Evolutionary conservation across 2,113 vertebrate genomes (phyloP).

Genomic region (Psammodynastes pulverulentus): DNA sequence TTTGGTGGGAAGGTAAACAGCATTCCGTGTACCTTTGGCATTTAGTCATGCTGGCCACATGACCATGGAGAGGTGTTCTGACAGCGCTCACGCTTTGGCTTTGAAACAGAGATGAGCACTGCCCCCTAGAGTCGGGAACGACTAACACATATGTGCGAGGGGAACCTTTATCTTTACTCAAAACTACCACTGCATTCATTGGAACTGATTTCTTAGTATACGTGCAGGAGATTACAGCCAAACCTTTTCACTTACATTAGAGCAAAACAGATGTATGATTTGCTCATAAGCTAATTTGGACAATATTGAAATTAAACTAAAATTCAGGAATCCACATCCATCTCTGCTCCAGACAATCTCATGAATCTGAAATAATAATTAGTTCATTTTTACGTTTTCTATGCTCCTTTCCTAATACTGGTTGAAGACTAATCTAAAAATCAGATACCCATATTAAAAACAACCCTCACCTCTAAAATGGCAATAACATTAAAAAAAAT

Average conservation of each 20-base stretch:
- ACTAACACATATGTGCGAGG: too few relatives aligned
- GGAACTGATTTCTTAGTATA: background rate
- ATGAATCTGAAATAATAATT: background rate
- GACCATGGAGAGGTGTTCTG: too few relatives aligned
- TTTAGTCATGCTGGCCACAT: too few relatives aligned
- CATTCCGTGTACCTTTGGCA: too few relatives aligned
- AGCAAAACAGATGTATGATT: background rate
- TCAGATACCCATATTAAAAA: background rate
- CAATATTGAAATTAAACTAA: background rate
- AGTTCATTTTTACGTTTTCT: background rate
- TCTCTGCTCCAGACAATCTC: background rate
- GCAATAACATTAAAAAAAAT: background rate
- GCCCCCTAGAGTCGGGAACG: too few relatives aligned
- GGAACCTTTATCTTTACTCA: too few relatives aligned
- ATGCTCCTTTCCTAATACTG: background rate
- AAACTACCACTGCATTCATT: background rate
- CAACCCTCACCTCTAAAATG: background rate
- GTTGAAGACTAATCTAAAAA: background rate
- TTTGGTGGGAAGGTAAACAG: too few relatives aligned
- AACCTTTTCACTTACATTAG: background rate
- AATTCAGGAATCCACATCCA: background rate
- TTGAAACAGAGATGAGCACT: too few relatives aligned
- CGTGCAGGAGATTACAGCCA: background rate
- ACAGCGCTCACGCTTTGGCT: too few relatives aligned
- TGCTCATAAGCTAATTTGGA: background rate